These are phyloP conservation scores for Gastracanthus pulcherrimus DNA, from an alignment of 2,888 invertebrate genomes.

Conservation along the genomic window DNA sequence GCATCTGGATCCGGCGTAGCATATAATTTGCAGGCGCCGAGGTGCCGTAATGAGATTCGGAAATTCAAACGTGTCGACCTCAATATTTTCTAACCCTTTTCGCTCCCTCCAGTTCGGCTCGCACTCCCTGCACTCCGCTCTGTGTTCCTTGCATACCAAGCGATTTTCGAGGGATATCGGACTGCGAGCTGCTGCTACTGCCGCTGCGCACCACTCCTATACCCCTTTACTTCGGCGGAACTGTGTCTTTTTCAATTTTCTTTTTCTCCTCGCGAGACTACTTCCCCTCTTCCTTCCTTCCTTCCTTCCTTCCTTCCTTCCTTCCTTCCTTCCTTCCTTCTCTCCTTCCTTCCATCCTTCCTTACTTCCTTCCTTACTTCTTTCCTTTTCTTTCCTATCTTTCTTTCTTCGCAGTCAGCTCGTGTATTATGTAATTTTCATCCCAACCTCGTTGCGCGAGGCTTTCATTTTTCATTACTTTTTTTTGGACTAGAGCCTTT, in stretches of 20 bases:
- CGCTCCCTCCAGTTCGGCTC: not conserved
- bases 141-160: slow-evolving; percentile 17
- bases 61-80: slow-evolving; percentile 52
- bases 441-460: slow-evolving; percentile 15
- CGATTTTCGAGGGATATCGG: too few species aligned
- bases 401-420: not conserved
- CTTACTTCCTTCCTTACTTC: not conserved
- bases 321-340: too few species aligned
- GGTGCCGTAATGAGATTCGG: slow-evolving; percentile 53
- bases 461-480: slow-evolving; percentile 10
- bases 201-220: not conserved
- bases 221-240: not conserved
- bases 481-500: not conserved
- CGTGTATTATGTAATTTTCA: slow-evolving; percentile 37
- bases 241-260: not conserved
- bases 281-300: not conserved
- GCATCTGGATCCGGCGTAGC: slow-evolving; percentile 27
- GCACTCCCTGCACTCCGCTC: too few species aligned
- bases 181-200: too few species aligned
- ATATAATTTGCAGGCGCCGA: slow-evolving; percentile 44
- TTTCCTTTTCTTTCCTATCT: too few species aligned
- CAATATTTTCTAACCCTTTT: slow-evolving; percentile 48
- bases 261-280: not conserved
- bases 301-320: too few species aligned
- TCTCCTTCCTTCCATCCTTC: not conserved